A percentile compares a stretch with the other conserved stretches of the same genome.
Conservation (phyloP, 2,888 invertebrate genomes). For the Mythimna ferrago region DNA sequence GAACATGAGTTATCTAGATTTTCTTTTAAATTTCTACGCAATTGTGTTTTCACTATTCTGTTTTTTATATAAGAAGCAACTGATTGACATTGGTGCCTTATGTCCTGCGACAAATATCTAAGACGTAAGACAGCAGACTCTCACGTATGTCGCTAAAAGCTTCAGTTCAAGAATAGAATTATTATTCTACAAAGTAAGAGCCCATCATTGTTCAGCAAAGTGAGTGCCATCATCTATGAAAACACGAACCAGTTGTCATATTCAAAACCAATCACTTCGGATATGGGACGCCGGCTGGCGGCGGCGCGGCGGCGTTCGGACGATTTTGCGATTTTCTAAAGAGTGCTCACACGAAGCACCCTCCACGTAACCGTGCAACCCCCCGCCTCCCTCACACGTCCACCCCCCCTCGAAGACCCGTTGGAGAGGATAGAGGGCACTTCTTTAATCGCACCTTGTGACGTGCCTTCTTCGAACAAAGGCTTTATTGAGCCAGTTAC, state of each 20-base stretch:
- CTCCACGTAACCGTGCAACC: conserved; percentile 79
- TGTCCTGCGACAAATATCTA: background rate
- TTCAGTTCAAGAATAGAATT: background rate
- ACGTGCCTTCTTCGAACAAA: conserved; percentile 55
- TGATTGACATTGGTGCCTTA: background rate
- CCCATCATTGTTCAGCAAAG: conserved; percentile 3
- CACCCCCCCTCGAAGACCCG: conserved; percentile 35
- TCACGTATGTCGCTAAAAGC: background rate
- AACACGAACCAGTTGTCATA: conserved; percentile 38
- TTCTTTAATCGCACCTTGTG: conserved; percentile 67
- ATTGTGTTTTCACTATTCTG: too few relatives aligned
- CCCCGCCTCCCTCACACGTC: conserved; percentile 23
- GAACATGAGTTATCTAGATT: too few relatives aligned
- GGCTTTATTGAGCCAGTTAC: conserved; percentile 61
- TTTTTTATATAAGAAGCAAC: background rate
- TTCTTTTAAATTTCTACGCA: too few relatives aligned
- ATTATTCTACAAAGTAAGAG: background rate
- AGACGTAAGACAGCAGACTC: background rate
- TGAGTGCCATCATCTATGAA: conserved; percentile 27
- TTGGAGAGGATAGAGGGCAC: conserved; percentile 62
- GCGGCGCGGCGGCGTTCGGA: conserved; percentile 42
- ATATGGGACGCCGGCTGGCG: conserved; percentile 58
- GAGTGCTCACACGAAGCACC: conserved; percentile 81
- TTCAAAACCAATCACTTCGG: conserved; percentile 57
- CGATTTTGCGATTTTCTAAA: conserved; percentile 80